Evolutionary conservation across 2,888 invertebrate genomes (phyloP).

Genomic region (Euzetes globulus): DNA sequence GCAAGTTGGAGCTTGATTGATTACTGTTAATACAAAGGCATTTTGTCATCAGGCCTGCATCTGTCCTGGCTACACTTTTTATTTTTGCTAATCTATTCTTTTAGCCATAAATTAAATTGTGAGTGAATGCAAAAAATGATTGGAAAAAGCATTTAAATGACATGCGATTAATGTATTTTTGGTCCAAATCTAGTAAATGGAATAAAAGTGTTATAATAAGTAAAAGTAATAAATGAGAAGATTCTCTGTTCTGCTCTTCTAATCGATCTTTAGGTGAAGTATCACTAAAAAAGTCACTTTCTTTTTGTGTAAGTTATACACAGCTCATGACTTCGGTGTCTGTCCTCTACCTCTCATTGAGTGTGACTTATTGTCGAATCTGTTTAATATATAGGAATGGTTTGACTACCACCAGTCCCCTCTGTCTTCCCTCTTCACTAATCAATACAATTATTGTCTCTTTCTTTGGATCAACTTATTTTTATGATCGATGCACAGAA

Average conservation of each 20-base stretch:
- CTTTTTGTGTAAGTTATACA: not conserved
- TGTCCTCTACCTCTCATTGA: not conserved
- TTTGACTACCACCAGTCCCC: not conserved
- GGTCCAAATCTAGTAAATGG: too few relatives aligned
- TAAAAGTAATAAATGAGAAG: not conserved
- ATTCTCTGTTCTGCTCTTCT: not conserved
- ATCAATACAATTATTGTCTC: not conserved
- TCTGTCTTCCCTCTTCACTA: not conserved
- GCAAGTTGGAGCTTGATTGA: too few relatives aligned
- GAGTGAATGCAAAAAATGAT: too few relatives aligned
- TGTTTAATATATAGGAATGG: too few relatives aligned
- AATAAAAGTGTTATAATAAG: not conserved
- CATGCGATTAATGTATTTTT: too few relatives aligned
- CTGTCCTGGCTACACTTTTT: too few relatives aligned
- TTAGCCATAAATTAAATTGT: too few relatives aligned
- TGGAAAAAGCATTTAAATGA: too few relatives aligned
- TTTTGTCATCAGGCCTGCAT: too few relatives aligned
- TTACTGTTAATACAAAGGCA: too few relatives aligned
- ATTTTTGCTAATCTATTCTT: too few relatives aligned
- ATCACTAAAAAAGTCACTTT: not conserved
- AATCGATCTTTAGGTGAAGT: not conserved
- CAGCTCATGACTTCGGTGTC: not conserved
- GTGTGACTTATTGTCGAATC: too few relatives aligned
- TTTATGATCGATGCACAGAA: not conserved
- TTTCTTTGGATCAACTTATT: not conserved